Base-by-base conservation (phyloP, 2,888 invertebrate species). In the Apocheima hispidaria region DNA sequence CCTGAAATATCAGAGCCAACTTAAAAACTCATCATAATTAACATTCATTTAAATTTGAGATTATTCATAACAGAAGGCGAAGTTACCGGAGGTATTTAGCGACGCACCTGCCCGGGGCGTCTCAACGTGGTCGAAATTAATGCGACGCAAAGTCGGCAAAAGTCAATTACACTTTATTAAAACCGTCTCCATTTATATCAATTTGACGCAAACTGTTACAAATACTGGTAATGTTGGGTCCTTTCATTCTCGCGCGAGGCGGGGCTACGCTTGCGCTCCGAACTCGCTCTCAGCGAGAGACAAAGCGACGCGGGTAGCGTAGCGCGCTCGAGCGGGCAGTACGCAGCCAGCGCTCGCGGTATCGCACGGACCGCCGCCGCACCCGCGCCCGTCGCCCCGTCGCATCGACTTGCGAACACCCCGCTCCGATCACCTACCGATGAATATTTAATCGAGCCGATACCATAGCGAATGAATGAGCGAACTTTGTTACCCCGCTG, bases 111-210 rank as follows among this genome's bases (percentile, higher is more conserved):
- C 91, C 90, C 79, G 84, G 82, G 87, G 90, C 90, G 85, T 86
- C 89, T 91, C 86, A 87, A 87, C 90, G 88, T 90, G 90, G 90
- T 88, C 88, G 84, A 91, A 91, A 92, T 91, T 91, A 91, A 90
- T 90, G 90, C 88, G 88, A 88, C 88, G 89, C 88, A 88, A 91
- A 92, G 88, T 92, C 89, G 88, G 88, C 91, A 91, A 91, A 92
- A 92, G 92, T 92, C 92, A 92, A 92, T 92, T 92, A 92, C 90
- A 92, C 90, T 92, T 92, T 92, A 92, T 92, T 92, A 92, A 92
- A 92, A 91, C 90, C 91, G 87, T 91, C 92, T 91, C 90, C 91
- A 92, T 92, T 92, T 92, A 92, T 92, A 92, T 92, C 92, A 92
- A 92, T 92, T 92, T 92, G 92, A 92, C 89, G 90, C 91, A 92